Evolutionary conservation across 2,888 invertebrate species (phyloP).

Genomic region (Leptopilina myrica): DNA sequence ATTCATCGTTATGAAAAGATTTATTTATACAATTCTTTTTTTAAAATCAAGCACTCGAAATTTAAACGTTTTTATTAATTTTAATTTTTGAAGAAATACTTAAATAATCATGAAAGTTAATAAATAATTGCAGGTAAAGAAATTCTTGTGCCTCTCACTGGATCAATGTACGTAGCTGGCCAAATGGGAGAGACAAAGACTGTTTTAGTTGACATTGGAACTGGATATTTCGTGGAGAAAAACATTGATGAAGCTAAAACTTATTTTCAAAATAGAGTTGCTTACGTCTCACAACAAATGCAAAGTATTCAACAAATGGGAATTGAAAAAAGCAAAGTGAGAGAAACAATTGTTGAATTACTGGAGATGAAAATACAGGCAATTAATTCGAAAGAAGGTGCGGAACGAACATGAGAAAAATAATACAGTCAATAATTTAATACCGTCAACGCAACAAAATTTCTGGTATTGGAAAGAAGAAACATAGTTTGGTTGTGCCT

Average conservation of each 20-base stretch:
- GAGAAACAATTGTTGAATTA: conserved; percentile 87
- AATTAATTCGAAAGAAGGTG: conserved; percentile 71
- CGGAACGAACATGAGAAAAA: conserved; percentile 54
- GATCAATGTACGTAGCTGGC: conserved; percentile 98
- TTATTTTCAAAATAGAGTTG: conserved; percentile 94
- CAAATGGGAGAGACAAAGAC: conserved; percentile 89
- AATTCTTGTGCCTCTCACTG: conserved; percentile 95
- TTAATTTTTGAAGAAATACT: conserved; percentile 48
- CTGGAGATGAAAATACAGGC: conserved; percentile 86
- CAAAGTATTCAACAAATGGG: conserved; percentile 92
- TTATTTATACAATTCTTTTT: too few species aligned
- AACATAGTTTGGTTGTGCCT: conserved; percentile 32
- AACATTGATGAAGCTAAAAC: conserved; percentile 89
- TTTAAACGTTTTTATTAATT: background rate
- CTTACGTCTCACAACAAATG: conserved; percentile 95
- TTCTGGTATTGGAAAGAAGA: conserved; percentile 12
- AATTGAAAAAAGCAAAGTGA: conserved; percentile 88
- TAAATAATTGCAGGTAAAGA: conserved; percentile 78
- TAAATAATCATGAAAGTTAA: background rate
- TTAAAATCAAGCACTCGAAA: too few species aligned
- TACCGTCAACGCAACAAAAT: conserved; percentile 25
- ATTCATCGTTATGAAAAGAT: too few species aligned
- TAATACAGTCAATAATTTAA: conserved; percentile 24
- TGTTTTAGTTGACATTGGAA: conserved; percentile 96
- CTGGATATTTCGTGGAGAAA: conserved; percentile 97